These are phyloP conservation scores for Imbricaverruca yamaguchii DNA, from an alignment of 2,888 invertebrate species.

Conservation along the genomic window DNA sequence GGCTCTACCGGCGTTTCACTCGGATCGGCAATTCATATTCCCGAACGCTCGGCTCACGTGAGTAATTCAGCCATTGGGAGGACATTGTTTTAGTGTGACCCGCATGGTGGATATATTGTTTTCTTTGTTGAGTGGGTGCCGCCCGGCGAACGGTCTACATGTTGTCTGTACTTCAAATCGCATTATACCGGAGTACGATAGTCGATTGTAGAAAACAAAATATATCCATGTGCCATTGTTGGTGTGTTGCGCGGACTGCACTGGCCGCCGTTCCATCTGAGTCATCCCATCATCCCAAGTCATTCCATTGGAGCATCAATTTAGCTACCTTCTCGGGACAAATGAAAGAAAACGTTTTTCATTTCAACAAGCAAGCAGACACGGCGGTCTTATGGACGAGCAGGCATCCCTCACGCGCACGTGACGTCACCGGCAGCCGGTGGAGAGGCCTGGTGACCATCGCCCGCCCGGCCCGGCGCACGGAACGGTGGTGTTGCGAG, in stretches of 20 bases:
- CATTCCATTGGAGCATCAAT: no score
- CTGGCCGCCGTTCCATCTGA: no score
- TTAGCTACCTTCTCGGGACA: no score
- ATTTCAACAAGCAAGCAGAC: no score
- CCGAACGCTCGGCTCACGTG: not conserved
- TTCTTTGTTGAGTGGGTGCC: constrained; percentile 8
- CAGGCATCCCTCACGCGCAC: no score
- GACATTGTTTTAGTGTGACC: constrained; percentile 9
- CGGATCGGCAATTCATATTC: not conserved
- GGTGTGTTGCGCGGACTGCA: not conserved
- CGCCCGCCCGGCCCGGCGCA: no score
- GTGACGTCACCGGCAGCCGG: no score
- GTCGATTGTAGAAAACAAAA: constrained; percentile 9
- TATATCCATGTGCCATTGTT: constrained; percentile 13
- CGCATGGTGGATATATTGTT: constrained; percentile 1
- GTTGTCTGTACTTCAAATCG: constrained; percentile 17
- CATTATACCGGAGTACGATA: constrained; percentile 14
- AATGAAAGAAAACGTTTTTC: no score
- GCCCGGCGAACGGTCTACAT: not conserved
- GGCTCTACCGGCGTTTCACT: not conserved
- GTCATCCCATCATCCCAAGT: no score
- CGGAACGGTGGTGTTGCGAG: no score
- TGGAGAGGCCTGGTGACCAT: no score
- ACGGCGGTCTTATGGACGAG: no score
- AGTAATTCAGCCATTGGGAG: not conserved